Base-by-base conservation (phyloP, 1,140 invertebrate genomes). In the Melitaea cinxia region DNA sequence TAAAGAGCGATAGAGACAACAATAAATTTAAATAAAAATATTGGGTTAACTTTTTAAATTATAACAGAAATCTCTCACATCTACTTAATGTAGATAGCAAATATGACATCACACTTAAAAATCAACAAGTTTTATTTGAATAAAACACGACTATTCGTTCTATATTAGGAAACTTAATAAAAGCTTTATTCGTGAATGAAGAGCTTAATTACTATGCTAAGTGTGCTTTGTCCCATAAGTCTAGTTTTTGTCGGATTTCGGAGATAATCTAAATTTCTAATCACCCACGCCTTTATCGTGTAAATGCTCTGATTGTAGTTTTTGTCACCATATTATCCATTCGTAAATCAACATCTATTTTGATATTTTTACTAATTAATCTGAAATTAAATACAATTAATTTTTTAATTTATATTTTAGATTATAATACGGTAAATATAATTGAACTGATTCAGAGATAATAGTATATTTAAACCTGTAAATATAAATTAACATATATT, bases 191-290 rank as follows among this genome's bases (percentile, higher is more conserved):
- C 42, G n/a, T 23, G 21, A 65, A 65, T 45, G 53, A 37, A 35
- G 9, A 39, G 39, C 37, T 56, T 65, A 65, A 65, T 65, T 57
- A 47, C 33, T 57, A 65, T 65, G 62, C 62, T 52, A 65, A 65
- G 62, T 39, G 47, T 45, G 42, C 54, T 28, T 42, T 42, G 37
- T 42, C 33, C 63, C 55, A 42, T 70, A 70, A 66, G 54, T 62
- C 64, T 50, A 63, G 63, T 70, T 70, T 70, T 70, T 70, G 68
- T 42, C 35, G 33, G 33, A 21, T 28, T 42, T 53, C 39, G 37
- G 37, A 21, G n/a, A 61, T 37, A 63, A 68, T 70, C 64, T 70
- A 65, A 65, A 70, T 70, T 66, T 70, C 68, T 66, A 70, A 70
- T 65, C 50, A 55, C 21, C 63, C 39, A 24, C 55, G 42, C 53